A percentile compares a stretch with the other conserved stretches of the same genome.
phyloP scores from a whole-genome alignment of 2,113 vertebrate genomes.

The Archocentrus centrarchus region DNA sequence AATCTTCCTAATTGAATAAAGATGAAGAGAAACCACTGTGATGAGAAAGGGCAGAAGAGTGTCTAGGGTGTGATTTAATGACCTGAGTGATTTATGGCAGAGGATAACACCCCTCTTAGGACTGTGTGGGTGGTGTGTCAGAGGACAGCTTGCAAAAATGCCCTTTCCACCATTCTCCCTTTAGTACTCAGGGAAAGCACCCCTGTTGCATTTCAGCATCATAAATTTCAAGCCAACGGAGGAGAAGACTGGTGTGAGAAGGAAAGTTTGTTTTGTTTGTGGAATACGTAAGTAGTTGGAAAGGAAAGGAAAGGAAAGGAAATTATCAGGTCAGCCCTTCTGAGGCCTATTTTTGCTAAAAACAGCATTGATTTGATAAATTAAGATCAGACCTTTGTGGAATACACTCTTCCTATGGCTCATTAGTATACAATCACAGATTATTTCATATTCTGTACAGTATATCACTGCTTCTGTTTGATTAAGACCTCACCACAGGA shows the following conservation, averaged over 20 bases:
- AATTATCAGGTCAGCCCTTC: neutral
- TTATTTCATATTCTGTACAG: constrained; percentile 21
- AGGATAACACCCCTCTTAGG: constrained; percentile 56
- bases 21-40: constrained; percentile 69
- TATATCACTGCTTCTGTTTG: constrained; percentile 12
- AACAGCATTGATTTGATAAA: constrained; percentile 57
- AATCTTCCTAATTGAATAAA: constrained; percentile 76
- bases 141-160: constrained; percentile 70
- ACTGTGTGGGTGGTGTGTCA: constrained; percentile 63
- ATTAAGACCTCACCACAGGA: constrained; percentile 30
- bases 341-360: constrained; percentile 36
- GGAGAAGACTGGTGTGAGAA: constrained; percentile 5
- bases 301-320: neutral
- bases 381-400: constrained; percentile 39
- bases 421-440: constrained; percentile 55
- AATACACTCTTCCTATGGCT: constrained; percentile 38
- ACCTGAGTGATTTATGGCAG: constrained; percentile 75
- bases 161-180: constrained; percentile 44
- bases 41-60: constrained; percentile 72
- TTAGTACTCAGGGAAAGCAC: constrained; percentile 36
- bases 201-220: constrained; percentile 67
- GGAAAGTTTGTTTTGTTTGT: constrained; percentile 54
- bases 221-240: constrained; percentile 67
- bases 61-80: constrained; percentile 72
- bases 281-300: constrained; percentile 6